Base-by-base conservation (phyloP, 1,140 invertebrate species). In the Rhizoglyphus robini region DNA sequence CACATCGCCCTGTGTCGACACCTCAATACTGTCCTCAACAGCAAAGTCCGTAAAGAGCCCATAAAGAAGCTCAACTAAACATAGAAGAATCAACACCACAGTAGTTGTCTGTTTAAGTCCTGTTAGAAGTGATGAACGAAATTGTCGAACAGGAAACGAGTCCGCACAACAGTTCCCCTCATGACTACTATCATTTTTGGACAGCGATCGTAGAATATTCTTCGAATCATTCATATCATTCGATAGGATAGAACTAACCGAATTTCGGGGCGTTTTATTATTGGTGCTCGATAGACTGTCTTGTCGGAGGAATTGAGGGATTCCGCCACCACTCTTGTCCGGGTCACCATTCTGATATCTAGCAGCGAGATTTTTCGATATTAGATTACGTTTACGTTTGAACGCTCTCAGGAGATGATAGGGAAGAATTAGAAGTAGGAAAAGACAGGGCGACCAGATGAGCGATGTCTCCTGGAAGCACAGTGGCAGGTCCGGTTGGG, bases 401-500 rank as follows among this genome's bases (percentile, higher is more conserved):
- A 54, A 41, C 11, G 62, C 38, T 59, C 62, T 63, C 18, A 61
- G 11, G 8, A 63, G 13, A 63, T 58, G n/a, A 20, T 66, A 66
- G 23, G 63, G 63, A 4, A 47, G 27, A 15, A 68, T 85, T 0
- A 84, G 59, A 86, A 87, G 92, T 3, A 95, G 76, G 75, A 90
- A 92, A 20, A 81, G 72, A 76, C 88, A 93, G 4, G 94, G 91
- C 36, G 83, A 74, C 89, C 90, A 94, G 51, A 90, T 78, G 34
- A 96, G 74, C 0, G 87, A 83, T 4, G 90, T 93, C 75, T 86
- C 84, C 74, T 94, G 85, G 76, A 94, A 91, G 76, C 90, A 95
- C 75, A 80, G 77, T 64, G 88, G 88, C 51, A 94, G 80, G 73
- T 91, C 85, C 47, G 91, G 91, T 75, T 63, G 27, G 4, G 83